These are phyloP conservation scores for Elegia similella DNA, from an alignment of 2,888 invertebrate genomes.

Conservation along the genomic window DNA sequence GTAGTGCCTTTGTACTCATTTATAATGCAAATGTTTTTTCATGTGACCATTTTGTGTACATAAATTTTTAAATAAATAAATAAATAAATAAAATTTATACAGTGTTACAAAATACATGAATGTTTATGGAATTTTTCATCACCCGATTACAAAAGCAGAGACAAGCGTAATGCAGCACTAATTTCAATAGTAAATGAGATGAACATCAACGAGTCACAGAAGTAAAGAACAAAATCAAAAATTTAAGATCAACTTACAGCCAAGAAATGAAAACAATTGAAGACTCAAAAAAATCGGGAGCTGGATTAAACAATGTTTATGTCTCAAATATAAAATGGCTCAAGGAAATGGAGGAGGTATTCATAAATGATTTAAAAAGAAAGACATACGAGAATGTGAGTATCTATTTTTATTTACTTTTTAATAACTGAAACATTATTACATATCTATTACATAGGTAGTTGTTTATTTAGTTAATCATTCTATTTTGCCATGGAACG, in stretches of 20 bases:
- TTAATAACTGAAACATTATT: background rate
- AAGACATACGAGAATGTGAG: background rate
- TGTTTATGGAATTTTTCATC: conserved; percentile 16
- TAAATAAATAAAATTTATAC: no score
- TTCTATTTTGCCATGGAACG: background rate
- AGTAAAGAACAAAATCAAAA: no score
- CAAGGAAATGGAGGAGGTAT: background rate
- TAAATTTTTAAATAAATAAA: no score
- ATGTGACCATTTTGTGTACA: no score
- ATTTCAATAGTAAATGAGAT: conserved; percentile 15
- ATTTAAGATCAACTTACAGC: no score
- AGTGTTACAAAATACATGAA: background rate
- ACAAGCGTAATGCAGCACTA: conserved; percentile 15
- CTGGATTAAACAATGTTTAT: no score
- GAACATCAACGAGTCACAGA: conserved; percentile 14
- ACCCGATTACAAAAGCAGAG: conserved; percentile 16
- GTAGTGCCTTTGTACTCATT: no score
- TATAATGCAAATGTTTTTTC: no score
- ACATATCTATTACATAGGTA: background rate
- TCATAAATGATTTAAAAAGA: background rate
- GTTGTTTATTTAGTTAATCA: background rate
- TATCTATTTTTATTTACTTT: background rate
- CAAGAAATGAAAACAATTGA: no score
- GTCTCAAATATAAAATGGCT: background rate
- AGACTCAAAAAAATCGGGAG: no score